Evolutionary conservation across 2,113 vertebrate genomes (phyloP), one percentile per base, ranked within the genome.

Genomic region (Marmota monax): DNA sequence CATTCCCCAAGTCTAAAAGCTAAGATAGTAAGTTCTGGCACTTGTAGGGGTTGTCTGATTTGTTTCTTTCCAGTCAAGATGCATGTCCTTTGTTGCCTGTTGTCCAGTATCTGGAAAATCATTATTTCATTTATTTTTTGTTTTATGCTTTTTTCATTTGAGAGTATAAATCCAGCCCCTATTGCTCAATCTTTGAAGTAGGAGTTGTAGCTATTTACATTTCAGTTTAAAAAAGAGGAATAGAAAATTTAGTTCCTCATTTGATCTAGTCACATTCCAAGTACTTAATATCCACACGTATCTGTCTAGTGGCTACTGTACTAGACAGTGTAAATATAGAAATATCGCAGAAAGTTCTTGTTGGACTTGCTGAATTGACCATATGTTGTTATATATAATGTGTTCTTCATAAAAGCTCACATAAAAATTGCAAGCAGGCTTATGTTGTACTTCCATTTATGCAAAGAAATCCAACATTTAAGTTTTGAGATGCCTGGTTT

Each of bases 371-470:
- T 63, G n/a, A 32, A 37, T 53, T 63, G 34, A 65, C 34, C 27
- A 25, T 74, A 37, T 77, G 27, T 39, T 67, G 27, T 93, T 94
- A 23, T 61, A 56, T 87, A 63, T 20, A 87, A 4, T 73, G 18
- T 58, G 17, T 20, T 48, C 48, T 42, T 84, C 27, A 56, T 67
- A 73, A 82, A 83, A 65, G 61, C 22, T 92, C n/a, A 58, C 48
- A 74, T 94, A 90, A 78, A 96, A 93, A 78, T 2, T 93, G 6
- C 25, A 85, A 16, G 39, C 89, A 90, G 73, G 29, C 58, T 82
- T 79, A n/a, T 76, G 48, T 80, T 83, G 20, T 87, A 25, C 48
- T 89, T 84, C 37, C 29, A 25, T 77, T 89, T 84, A 51, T 6
- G 56, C 77, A 61, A 39, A 34, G 14, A 90, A 69, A 58, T 82